Percentiles rank a stretch among this genome's conserved stretches.
phyloP scores from a whole-genome alignment of 2,888 invertebrate species.

The Ecdyonurus torrentis region DNA sequence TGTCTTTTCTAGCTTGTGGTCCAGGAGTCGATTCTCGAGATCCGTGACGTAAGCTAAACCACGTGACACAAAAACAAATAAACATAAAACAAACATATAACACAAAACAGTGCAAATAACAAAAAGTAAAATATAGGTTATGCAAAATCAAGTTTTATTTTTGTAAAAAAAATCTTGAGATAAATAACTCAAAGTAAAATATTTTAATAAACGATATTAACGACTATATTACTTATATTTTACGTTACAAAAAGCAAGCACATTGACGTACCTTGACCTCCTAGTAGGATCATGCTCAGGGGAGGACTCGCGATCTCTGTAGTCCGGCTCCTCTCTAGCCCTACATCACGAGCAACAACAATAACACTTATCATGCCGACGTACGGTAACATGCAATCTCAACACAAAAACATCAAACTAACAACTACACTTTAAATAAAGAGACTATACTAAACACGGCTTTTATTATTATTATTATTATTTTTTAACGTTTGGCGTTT shows the following conservation, averaged over 20 bases:
- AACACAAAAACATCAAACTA: neutral
- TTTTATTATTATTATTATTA: too few relatives aligned
- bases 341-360: neutral
- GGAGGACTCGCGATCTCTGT: neutral
- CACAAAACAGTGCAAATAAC: too few relatives aligned
- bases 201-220: neutral
- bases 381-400: neutral
- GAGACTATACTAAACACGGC: too few relatives aligned
- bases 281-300: neutral
- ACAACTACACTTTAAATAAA: too few relatives aligned
- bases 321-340: neutral
- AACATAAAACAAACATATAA: neutral
- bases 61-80: constrained; percentile 7
- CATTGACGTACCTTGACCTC: constrained; percentile 4
- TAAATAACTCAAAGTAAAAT: neutral
- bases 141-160: too few relatives aligned
- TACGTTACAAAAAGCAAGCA: neutral
- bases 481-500: too few relatives aligned
- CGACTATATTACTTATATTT: neutral
- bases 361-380: neutral
- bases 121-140: too few relatives aligned
- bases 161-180: too few relatives aligned
- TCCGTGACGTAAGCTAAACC: constrained; percentile 11
- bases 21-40: constrained; percentile 14
- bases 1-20: constrained; percentile 9